Conservation (phyloP, 2,797 vertebrate species). For the Euthynnus affinis region DNA sequence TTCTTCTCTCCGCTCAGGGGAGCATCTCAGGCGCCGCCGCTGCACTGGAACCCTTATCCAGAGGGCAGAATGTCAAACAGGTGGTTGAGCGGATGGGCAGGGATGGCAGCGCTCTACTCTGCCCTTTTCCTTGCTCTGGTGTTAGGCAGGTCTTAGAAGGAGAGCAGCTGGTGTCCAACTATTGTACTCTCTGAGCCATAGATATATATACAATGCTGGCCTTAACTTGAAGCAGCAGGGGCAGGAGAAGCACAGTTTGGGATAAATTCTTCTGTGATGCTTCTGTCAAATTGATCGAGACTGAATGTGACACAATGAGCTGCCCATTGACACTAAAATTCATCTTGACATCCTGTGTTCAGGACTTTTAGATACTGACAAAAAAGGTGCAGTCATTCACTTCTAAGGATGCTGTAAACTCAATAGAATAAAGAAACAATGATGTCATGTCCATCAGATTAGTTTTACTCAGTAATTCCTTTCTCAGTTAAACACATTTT, state of each 20-base stretch:
- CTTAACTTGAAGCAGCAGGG: background rate
- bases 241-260: background rate
- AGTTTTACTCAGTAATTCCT: no score
- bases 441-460: background rate
- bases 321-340: background rate
- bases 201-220: background rate
- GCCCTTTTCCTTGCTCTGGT: constrained; percentile 37
- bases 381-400: background rate
- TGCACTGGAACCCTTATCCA: constrained; percentile 26
- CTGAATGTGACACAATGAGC: background rate
- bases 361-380: background rate
- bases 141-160: constrained; percentile 20
- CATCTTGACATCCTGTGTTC: background rate
- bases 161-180: constrained; percentile 27
- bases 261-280: constrained; percentile 8
- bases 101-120: constrained; percentile 11
- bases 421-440: background rate
- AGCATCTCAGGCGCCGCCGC: constrained; percentile 9
- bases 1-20: constrained; percentile 24
- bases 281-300: constrained; percentile 8
- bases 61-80: constrained; percentile 56
- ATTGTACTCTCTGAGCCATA: background rate
- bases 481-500: no score
- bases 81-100: constrained; percentile 36
- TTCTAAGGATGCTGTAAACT: background rate